A percentile compares a stretch with the other conserved stretches of the same genome.
Conservation (phyloP, 2,113 vertebrate species). For the Pholis gunnellus region DNA sequence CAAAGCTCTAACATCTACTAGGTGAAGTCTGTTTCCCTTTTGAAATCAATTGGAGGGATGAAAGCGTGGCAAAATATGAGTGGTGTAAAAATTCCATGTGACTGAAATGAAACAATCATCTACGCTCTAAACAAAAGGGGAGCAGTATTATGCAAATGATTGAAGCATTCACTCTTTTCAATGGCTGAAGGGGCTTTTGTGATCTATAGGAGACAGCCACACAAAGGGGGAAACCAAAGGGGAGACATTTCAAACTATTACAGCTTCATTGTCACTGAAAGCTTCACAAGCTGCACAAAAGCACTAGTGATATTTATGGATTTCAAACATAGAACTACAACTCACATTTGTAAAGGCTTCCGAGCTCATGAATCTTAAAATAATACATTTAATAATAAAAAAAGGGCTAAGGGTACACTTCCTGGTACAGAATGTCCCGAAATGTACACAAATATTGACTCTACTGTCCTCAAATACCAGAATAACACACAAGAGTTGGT, state of each 20-base stretch:
- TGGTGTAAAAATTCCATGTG: slow-evolving; percentile 48
- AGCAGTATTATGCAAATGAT: slow-evolving; percentile 59
- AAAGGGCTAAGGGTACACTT: slow-evolving; percentile 16
- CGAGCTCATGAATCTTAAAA: slow-evolving; percentile 20
- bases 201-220: slow-evolving; percentile 37
- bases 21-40: slow-evolving; percentile 21
- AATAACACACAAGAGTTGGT: slow-evolving; percentile 40
- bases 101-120: slow-evolving; percentile 70
- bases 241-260: slow-evolving; percentile 53
- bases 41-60: slow-evolving; percentile 10
- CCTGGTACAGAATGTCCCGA: slow-evolving; percentile 48
- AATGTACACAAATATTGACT: slow-evolving; percentile 61
- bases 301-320: slow-evolving; percentile 30
- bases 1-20: slow-evolving; percentile 1
- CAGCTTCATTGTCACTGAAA: slow-evolving; percentile 39
- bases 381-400: slow-evolving; percentile 22
- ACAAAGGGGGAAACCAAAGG: slow-evolving; percentile 57
- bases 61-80: slow-evolving; percentile 41
- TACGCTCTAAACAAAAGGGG: slow-evolving; percentile 48
- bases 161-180: slow-evolving; percentile 54
- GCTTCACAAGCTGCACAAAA: not conserved
- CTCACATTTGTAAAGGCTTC: slow-evolving; percentile 34
- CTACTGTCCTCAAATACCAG: slow-evolving; percentile 48
- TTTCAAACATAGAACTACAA: slow-evolving; percentile 5
- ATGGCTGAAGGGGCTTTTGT: slow-evolving; percentile 61